A percentile compares a stretch with the other conserved stretches of the same genome.
Evolutionary conservation across 2,888 invertebrate species (phyloP).

Genomic region (Hypena proboscidalis): DNA sequence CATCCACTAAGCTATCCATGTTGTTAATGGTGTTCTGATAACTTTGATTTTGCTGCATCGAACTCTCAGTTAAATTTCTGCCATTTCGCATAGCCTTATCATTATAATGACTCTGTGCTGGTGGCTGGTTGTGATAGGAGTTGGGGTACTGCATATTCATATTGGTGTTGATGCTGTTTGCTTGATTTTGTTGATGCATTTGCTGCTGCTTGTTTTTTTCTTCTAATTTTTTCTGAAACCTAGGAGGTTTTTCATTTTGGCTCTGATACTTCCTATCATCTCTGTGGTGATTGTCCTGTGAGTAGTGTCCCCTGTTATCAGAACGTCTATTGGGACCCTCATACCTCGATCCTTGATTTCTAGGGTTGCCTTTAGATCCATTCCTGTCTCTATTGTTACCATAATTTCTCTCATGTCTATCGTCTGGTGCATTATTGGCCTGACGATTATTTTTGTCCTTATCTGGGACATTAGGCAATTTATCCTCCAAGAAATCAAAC

Average conservation of each 20-base stretch:
- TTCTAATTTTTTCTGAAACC: constrained; percentile 85
- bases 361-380: constrained; percentile 61
- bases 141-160: constrained; percentile 64
- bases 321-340: constrained; percentile 62
- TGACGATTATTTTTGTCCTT: constrained; percentile 68
- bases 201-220: constrained; percentile 77
- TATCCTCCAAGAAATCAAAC: constrained; percentile 93
- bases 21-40: constrained; percentile 57
- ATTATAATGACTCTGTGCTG: constrained; percentile 54
- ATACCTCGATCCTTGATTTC: constrained; percentile 66
- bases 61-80: constrained; percentile 59
- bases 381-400: constrained; percentile 66
- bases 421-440: constrained; percentile 59
- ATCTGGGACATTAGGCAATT: constrained; percentile 87
- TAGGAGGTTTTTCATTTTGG: constrained; percentile 85
- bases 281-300: constrained; percentile 69
- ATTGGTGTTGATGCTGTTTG: constrained; percentile 41
- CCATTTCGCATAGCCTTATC: constrained; percentile 65
- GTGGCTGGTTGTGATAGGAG: constrained; percentile 58
- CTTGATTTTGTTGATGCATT: constrained; percentile 54
- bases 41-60: constrained; percentile 55
- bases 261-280: constrained; percentile 75
- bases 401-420: constrained; percentile 65
- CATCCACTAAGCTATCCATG: constrained; percentile 70
- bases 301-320: constrained; percentile 67